These are phyloP conservation scores for Netelia melanura DNA, from an alignment of 2,888 invertebrate genomes.

Conservation along the genomic window DNA sequence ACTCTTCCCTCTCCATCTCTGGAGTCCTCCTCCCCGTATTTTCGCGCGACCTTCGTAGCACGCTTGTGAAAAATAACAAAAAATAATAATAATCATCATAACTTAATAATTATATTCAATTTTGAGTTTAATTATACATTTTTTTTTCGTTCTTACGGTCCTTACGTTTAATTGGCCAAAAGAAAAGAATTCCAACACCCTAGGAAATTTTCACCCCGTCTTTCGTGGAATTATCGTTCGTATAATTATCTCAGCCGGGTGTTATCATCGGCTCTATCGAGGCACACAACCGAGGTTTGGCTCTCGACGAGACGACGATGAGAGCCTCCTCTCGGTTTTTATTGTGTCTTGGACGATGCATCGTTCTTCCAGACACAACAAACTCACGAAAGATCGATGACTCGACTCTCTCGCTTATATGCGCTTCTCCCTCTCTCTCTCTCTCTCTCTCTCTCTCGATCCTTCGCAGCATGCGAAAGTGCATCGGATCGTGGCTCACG, in stretches of 20 bases:
- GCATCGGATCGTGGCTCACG: constrained; percentile 29
- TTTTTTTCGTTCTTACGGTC: too few species aligned
- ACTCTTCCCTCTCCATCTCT: constrained; percentile 9
- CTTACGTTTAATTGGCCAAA: constrained; percentile 6
- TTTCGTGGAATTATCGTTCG: neutral
- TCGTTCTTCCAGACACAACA: constrained; percentile 66
- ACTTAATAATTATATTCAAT: neutral
- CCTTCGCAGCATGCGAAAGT: constrained; percentile 17
- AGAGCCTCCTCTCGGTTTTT: constrained; percentile 42
- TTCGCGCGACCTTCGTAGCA: constrained; percentile 31
- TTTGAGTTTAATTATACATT: too few species aligned
- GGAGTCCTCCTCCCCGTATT: constrained; percentile 38
- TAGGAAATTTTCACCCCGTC: too few species aligned
- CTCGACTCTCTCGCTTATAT: constrained; percentile 30
- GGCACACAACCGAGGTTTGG: neutral
- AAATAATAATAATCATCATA: neutral
- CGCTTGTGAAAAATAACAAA: neutral
- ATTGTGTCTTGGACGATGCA: constrained; percentile 65
- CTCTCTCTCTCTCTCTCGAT: constrained; percentile 16
- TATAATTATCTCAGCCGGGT: neutral
- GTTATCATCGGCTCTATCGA: constrained; percentile 30
- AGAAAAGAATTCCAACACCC: too few species aligned
- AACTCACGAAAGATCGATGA: constrained; percentile 64
- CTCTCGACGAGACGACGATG: constrained; percentile 33
- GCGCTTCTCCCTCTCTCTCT: neutral